Percentiles rank a stretch among this genome's conserved stretches.
Evolutionary conservation across 2,113 vertebrate genomes (phyloP).

Genomic region (Nettapus auritus): DNA sequence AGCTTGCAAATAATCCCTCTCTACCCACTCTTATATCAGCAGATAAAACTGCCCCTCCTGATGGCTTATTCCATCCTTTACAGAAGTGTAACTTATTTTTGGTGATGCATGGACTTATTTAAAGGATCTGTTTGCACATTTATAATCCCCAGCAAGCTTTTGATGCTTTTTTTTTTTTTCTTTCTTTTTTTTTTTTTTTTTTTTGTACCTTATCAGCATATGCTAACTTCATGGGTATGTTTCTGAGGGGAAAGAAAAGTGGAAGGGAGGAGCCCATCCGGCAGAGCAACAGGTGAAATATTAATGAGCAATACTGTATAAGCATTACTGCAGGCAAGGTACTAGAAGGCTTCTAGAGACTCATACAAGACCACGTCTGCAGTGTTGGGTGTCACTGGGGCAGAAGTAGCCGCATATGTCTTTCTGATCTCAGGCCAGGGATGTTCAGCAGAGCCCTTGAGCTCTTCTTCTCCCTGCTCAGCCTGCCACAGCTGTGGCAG

Average conservation of each 20-base stretch:
- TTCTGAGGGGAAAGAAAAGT: background rate
- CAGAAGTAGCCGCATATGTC: fast-evolving
- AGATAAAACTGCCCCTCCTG: background rate
- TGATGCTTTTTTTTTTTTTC: conserved; percentile 30
- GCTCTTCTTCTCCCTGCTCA: background rate
- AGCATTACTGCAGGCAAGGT: background rate
- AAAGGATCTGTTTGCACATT: background rate
- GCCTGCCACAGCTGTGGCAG: background rate
- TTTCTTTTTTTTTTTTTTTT: conserved; percentile 43
- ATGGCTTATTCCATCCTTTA: background rate
- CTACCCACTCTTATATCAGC: background rate
- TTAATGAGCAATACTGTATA: conserved; percentile 8
- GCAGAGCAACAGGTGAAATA: conserved; percentile 42
- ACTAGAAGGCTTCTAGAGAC: background rate
- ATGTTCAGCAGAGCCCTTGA: background rate
- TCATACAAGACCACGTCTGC: background rate
- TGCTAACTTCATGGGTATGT: background rate
- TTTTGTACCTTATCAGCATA: conserved; percentile 24
- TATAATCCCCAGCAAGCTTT: background rate
- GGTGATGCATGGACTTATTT: background rate
- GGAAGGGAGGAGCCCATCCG: background rate
- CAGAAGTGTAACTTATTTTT: background rate
- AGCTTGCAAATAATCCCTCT: background rate
- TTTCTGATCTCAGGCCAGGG: conserved; percentile 26
- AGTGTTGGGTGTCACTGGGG: background rate